Evolutionary conservation across 2,888 invertebrate genomes (phyloP), one percentile per base, ranked within the genome.

Genomic region (Orthosia cruda): DNA sequence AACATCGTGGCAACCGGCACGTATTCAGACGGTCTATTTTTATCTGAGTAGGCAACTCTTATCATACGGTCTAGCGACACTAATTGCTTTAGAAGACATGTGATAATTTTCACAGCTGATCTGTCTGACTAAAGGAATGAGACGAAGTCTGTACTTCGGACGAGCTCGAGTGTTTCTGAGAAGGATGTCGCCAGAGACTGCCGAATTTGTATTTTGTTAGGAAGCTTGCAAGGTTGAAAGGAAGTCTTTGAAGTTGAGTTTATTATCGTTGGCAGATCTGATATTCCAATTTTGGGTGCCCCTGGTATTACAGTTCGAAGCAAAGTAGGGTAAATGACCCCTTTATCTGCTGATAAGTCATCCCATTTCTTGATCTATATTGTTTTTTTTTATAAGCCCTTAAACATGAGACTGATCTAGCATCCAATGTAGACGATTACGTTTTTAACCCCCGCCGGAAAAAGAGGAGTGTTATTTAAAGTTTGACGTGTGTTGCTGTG

Each of bases 21-120:
- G 84, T 80, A 71, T 49, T 50, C 75, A 58, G 15, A 45, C 18
- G 26, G 49, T 55, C 67, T 74, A 77, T 66, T 74, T 85, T 54
- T 40, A 65, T 54, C 54, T 20, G 5, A 40, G n/a, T 58, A 59
- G 58, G 26, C 13, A 76, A 58, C 26, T 75, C 20, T 65, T 80
- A 72, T 70, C 80, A 62, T 45, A 80, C 50, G 20, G 26, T 71
- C 13, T 63, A 54, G n/a, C 32, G 23, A n/a, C 50, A 13, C 74
- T 81, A 58, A 81, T 73, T 23, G 50, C 11, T 50, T 4, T 16
- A 26, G 9, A 5, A 52, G 12, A 23, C 55, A 23, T 52, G 63
- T 54, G 75, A 64, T 64, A n/a, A 74, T 74, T 52, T 26, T 58
- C 23, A n/a, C 52, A 50, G 40, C 40, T 64, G 32, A 52, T 70